Conservation (phyloP, 2,113 vertebrate species). For the Numenius arquata region DNA sequence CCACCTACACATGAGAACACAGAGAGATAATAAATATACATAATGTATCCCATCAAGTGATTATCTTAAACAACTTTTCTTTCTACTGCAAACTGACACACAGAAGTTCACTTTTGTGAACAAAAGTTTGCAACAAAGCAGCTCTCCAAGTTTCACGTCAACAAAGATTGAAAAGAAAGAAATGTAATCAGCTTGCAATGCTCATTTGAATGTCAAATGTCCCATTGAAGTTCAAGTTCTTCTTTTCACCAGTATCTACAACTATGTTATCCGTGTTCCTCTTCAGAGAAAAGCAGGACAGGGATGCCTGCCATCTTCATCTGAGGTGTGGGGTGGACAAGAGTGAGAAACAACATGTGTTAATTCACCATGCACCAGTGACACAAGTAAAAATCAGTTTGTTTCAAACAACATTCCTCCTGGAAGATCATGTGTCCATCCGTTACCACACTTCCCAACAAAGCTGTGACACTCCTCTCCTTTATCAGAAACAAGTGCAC, state of each 20-base stretch:
- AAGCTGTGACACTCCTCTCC: neutral
- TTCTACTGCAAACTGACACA: neutral
- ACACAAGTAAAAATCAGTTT: neutral
- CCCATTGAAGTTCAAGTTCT: neutral
- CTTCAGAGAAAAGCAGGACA: neutral
- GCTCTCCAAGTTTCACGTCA: neutral
- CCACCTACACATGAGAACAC: conserved; percentile 31
- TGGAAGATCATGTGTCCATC: neutral
- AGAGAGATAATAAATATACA: neutral
- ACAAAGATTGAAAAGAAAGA: neutral
- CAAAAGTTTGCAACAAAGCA: neutral
- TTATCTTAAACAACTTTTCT: neutral
- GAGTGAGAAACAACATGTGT: neutral
- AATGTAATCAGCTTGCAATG: neutral
- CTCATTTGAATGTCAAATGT: neutral
- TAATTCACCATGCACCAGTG: neutral
- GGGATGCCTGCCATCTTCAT: neutral
- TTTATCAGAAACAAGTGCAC: neutral
- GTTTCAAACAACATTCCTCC: neutral
- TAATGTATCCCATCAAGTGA: neutral
- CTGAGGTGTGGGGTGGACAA: neutral
- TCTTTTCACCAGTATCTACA: neutral
- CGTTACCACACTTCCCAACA: neutral
- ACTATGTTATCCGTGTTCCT: neutral
- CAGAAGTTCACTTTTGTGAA: neutral